Evolutionary conservation across 2,797 vertebrate genomes (phyloP).

Genomic region (Arrhamphus sclerolepis): DNA sequence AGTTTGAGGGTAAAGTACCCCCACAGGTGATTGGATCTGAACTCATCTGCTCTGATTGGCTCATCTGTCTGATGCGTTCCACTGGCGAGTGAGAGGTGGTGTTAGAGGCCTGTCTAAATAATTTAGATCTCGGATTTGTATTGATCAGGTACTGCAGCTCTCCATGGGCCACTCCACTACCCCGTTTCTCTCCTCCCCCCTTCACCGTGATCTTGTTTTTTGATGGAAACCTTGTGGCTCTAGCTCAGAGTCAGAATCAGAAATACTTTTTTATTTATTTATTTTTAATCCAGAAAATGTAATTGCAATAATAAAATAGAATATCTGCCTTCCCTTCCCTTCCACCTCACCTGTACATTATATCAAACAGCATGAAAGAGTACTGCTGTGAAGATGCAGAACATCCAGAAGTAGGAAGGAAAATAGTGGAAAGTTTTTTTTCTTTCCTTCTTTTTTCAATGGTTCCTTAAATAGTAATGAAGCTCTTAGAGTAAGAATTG

Average conservation of each 20-base stretch:
- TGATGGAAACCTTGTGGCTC: conserved; percentile 65
- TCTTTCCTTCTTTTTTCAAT: no score
- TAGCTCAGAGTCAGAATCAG: conserved; percentile 7
- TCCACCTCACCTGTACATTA: no score
- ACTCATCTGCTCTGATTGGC: conserved; percentile 70
- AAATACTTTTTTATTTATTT: no score
- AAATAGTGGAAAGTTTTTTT: no score
- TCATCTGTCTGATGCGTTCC: conserved; percentile 66
- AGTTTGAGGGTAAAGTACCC: conserved; percentile 47
- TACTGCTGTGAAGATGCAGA: conserved; percentile 53
- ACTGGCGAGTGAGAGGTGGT: conserved; percentile 47
- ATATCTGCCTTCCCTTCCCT: no score
- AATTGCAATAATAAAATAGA: no score
- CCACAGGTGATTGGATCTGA: conserved; percentile 77
- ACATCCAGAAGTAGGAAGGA: conserved; percentile 44
- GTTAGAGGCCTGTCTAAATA: conserved; percentile 77
- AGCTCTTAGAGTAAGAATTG: conserved; percentile 29
- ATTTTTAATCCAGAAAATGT: no score
- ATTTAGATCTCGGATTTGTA: conserved; percentile 81
- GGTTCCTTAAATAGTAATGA: conserved; percentile 38
- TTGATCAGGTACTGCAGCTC: conserved; percentile 72
- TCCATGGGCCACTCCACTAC: conserved; percentile 54
- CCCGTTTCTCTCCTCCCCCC: conserved; percentile 47
- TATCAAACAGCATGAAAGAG: conserved; percentile 54
- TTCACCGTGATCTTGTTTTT: conserved; percentile 45